These are phyloP conservation scores for Dicyrtoma fusca DNA, from an alignment of 2,888 invertebrate genomes.

Conservation along the genomic window DNA sequence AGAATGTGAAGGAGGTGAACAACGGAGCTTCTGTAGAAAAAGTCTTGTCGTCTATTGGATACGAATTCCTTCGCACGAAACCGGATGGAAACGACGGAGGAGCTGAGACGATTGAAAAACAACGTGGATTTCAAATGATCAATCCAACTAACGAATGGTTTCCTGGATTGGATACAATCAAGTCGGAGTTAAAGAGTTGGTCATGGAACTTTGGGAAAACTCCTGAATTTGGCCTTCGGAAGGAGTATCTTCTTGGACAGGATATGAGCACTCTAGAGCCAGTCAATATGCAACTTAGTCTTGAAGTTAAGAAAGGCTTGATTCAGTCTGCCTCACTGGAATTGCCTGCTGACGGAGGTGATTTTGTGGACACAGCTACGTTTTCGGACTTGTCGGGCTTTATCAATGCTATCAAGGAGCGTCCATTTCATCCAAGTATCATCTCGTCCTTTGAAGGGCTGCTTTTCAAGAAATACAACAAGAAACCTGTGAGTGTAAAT, in stretches of 20 bases:
- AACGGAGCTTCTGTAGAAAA: slow-evolving; percentile 71
- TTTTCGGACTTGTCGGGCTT: slow-evolving; percentile 52
- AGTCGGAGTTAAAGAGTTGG: slow-evolving; percentile 75
- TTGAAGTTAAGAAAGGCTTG: slow-evolving; percentile 30
- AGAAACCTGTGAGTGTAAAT: slow-evolving; percentile 27
- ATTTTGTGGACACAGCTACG: slow-evolving; percentile 46
- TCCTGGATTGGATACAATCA: slow-evolving; percentile 72
- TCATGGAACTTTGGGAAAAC: slow-evolving; percentile 88
- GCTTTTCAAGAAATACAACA: slow-evolving; percentile 47
- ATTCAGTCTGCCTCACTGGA: slow-evolving; percentile 24
- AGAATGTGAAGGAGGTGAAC: slow-evolving; percentile 79
- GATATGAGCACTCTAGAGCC: slow-evolving; percentile 40
- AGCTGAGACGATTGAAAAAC: slow-evolving; percentile 66
- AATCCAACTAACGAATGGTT: slow-evolving; percentile 83
- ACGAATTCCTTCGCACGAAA: slow-evolving; percentile 78
- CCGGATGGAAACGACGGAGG: slow-evolving; percentile 71
- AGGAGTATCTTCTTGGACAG: slow-evolving; percentile 63
- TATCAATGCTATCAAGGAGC: slow-evolving; percentile 50
- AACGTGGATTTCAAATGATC: slow-evolving; percentile 81
- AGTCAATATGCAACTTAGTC: slow-evolving; percentile 42
- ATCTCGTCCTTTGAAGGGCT: slow-evolving; percentile 51
- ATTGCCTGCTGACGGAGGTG: slow-evolving; percentile 37
- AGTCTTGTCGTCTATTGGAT: slow-evolving; percentile 77
- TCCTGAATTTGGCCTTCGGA: slow-evolving; percentile 77
- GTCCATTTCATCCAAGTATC: slow-evolving; percentile 50